phyloP scores from a whole-genome alignment of 2,113 vertebrate species.

The Polypterus senegalus region DNA sequence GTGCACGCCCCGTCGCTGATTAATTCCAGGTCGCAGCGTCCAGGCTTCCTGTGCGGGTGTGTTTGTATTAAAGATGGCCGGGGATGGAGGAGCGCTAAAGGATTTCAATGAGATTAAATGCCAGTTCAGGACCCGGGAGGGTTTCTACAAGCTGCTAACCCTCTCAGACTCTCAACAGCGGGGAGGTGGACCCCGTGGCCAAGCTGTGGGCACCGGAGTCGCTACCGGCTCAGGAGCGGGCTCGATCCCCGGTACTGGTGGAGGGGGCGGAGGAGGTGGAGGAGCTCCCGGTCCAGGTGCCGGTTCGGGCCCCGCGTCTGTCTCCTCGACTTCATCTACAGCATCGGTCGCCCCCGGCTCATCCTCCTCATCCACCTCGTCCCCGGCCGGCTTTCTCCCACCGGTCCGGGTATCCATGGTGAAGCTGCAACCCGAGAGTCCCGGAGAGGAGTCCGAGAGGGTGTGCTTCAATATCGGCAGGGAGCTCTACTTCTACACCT shows the following conservation, averaged over 20 bases:
- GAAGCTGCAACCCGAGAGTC: constrained; percentile 68
- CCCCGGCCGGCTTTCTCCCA: constrained; percentile 64
- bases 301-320: constrained; percentile 45
- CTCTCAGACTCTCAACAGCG: constrained; percentile 64
- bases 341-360: background rate
- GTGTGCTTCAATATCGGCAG: constrained; percentile 83
- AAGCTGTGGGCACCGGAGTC: constrained; percentile 46
- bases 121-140: constrained; percentile 80
- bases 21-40: constrained; percentile 50
- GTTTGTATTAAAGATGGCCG: constrained; percentile 62
- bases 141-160: constrained; percentile 79
- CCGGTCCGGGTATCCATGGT: constrained; percentile 79
- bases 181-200: constrained; percentile 58
- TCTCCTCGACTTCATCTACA: constrained; percentile 16
- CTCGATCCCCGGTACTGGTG: constrained; percentile 42
- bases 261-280: constrained; percentile 51
- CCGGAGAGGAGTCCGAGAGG: constrained; percentile 67
- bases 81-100: constrained; percentile 65
- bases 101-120: constrained; percentile 82
- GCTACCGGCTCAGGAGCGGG: constrained; percentile 44
- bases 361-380: constrained; percentile 30
- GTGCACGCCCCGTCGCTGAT: background rate
- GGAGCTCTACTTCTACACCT: constrained; percentile 79
- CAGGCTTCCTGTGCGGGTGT: constrained; percentile 50
- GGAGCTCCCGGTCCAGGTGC: constrained; percentile 45